A percentile compares a stretch with the other conserved stretches of the same genome.
These are phyloP conservation scores for Epizoanthus illoricatus DNA, from an alignment of 92 coral and sea anemone species.

Conservation along the genomic window DNA sequence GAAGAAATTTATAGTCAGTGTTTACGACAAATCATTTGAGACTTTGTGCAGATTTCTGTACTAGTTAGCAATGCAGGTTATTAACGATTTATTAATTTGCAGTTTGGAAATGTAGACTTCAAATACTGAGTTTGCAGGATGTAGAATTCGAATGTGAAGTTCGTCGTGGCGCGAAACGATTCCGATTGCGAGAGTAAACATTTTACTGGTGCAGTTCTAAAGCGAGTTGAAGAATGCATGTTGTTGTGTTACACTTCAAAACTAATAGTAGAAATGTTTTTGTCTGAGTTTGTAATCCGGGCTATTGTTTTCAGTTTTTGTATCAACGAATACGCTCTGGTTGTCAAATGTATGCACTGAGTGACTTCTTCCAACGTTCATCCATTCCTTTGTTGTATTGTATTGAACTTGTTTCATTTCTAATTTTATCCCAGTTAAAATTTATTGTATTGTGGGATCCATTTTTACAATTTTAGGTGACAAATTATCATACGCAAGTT, in stretches of 20 bases:
- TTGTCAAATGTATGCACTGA: not conserved
- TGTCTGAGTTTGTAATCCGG: not conserved
- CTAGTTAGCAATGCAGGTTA: not conserved
- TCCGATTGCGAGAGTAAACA: not conserved
- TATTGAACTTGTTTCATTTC: not conserved
- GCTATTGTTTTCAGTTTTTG: not conserved
- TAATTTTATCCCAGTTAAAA: not conserved
- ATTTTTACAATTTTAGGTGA: not conserved
- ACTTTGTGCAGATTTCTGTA: not conserved
- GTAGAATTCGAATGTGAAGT: not conserved
- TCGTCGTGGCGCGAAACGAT: not conserved
- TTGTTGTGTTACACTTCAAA: not conserved
- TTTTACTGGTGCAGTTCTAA: not conserved
- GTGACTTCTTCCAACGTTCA: not conserved
- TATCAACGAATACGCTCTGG: not conserved
- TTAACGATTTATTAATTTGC: not conserved
- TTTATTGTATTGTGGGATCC: not conserved
- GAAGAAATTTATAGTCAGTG: too few relatives aligned
- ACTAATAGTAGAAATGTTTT: not conserved
- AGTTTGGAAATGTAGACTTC: not conserved
- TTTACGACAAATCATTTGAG: too few relatives aligned
- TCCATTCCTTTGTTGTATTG: slow-evolving; percentile 9
- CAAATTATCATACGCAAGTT: not conserved
- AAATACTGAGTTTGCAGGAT: not conserved
- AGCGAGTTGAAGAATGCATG: not conserved